Evolutionary conservation across 2,888 invertebrate genomes (phyloP).

Genomic region (Cheiracanthium punctorium): DNA sequence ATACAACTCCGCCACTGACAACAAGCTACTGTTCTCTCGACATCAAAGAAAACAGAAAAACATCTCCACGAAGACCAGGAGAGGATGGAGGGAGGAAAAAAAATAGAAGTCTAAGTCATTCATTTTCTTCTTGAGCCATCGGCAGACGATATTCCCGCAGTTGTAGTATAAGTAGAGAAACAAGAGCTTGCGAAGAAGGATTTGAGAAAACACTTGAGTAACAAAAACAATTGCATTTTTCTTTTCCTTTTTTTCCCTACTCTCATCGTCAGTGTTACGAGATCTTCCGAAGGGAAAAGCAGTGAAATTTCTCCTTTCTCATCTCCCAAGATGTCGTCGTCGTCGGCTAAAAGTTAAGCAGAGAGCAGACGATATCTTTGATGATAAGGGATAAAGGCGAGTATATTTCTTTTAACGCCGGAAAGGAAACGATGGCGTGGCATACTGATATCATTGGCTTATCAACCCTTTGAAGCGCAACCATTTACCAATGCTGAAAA

Average conservation of each 20-base stretch:
- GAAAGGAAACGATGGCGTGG: no score
- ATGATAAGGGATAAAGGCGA: no score
- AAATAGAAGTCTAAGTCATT: not conserved
- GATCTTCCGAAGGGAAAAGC: not conserved
- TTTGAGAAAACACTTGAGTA: constrained; percentile 67
- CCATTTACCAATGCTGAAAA: no score
- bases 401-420: no score
- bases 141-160: constrained; percentile 8
- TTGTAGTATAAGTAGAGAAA: constrained; percentile 34
- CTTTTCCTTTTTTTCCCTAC: not conserved
- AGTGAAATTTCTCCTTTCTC: not conserved
- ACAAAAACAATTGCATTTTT: constrained; percentile 50
- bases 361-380: no score
- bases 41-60: not conserved
- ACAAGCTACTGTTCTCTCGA: not conserved
- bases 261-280: not conserved
- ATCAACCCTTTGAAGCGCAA: no score
- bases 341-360: no score
- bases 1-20: not conserved
- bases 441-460: no score
- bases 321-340: no score
- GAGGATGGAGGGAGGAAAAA: no score
- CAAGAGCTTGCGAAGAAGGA: constrained; percentile 46
- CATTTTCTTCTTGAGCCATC: not conserved
- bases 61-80: no score